Evolutionary conservation across 2,113 vertebrate species (phyloP).

Genomic region (Lepus americanus): DNA sequence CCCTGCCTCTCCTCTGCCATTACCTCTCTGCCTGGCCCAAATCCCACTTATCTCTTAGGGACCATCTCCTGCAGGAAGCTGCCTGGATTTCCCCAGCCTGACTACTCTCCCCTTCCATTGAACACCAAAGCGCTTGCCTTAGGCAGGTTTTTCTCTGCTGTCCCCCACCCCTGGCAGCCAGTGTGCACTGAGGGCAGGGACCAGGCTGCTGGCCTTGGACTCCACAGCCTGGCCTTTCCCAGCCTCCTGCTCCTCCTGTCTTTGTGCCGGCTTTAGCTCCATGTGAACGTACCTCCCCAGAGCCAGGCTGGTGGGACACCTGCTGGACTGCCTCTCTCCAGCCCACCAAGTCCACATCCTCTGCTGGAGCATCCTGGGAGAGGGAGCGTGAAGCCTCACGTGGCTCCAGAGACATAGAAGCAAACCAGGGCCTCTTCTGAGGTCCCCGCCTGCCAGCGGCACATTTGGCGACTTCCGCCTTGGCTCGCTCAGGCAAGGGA

Average conservation of each 20-base stretch:
- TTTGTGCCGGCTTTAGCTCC: slow-evolving; percentile 52
- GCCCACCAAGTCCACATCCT: slow-evolving; percentile 52
- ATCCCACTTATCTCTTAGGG: background rate
- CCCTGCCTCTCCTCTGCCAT: slow-evolving; percentile 6
- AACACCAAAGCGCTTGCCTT: background rate
- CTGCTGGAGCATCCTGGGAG: slow-evolving; percentile 60
- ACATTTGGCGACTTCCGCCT: background rate
- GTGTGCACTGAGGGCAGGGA: background rate
- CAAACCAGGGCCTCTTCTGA: background rate
- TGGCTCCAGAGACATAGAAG: slow-evolving; percentile 47
- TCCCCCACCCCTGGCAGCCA: background rate
- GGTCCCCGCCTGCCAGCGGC: background rate
- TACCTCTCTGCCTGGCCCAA: background rate
- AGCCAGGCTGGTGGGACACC: background rate
- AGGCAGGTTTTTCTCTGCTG: background rate
- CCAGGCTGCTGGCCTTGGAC: background rate
- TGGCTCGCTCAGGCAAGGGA: background rate
- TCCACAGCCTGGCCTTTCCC: background rate
- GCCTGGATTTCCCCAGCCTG: background rate
- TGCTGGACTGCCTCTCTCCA: background rate
- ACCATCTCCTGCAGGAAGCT: background rate
- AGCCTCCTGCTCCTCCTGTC: background rate
- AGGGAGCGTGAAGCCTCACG: background rate
- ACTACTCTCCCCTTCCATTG: background rate
- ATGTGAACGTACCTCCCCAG: background rate